These are phyloP conservation scores for Sparus aurata DNA, from an alignment of 2,797 vertebrate species.

Conservation along the genomic window DNA sequence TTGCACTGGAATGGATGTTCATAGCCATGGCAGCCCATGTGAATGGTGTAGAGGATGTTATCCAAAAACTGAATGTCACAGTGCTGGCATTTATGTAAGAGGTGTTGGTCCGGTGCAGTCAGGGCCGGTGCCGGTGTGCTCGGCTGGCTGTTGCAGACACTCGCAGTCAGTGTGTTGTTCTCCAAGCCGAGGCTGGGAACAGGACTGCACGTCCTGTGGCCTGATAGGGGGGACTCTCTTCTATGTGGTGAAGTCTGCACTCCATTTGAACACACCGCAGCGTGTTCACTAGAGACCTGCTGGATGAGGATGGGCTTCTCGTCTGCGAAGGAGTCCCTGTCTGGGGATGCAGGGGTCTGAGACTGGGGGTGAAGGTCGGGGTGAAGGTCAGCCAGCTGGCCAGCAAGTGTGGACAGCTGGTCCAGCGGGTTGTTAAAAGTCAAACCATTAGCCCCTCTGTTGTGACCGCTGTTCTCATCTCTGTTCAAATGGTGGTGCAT, in stretches of 20 bases:
- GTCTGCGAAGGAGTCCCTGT: constrained; percentile 89
- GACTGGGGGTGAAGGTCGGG: constrained; percentile 90
- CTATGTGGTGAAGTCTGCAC: constrained; percentile 87
- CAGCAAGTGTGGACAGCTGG: constrained; percentile 94
- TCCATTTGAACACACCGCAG: constrained; percentile 81
- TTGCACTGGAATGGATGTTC: constrained; percentile 98
- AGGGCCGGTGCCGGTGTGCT: constrained; percentile 87
- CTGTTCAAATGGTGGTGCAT: constrained; percentile 76
- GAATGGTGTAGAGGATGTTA: constrained; percentile 97
- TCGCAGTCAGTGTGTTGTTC: constrained; percentile 87
- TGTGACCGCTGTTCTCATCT: constrained; percentile 71
- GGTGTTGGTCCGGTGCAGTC: constrained; percentile 86
- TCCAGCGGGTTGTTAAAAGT: constrained; percentile 93
- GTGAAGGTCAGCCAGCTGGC: constrained; percentile 91
- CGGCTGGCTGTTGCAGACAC: constrained; percentile 92
- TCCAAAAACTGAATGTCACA: constrained; percentile 97
- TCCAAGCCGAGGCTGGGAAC: constrained; percentile 90
- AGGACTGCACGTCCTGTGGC: constrained; percentile 89
- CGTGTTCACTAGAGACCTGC: constrained; percentile 84
- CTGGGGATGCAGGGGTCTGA: constrained; percentile 87
- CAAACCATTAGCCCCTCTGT: constrained; percentile 86
- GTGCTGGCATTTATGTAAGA: constrained; percentile 94
- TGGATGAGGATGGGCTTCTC: constrained; percentile 96
- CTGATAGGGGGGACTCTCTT: constrained; percentile 85
- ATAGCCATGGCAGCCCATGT: constrained; percentile 98